These are phyloP conservation scores for Lonchura striata DNA, from an alignment of 2,113 vertebrate species.

Conservation along the genomic window DNA sequence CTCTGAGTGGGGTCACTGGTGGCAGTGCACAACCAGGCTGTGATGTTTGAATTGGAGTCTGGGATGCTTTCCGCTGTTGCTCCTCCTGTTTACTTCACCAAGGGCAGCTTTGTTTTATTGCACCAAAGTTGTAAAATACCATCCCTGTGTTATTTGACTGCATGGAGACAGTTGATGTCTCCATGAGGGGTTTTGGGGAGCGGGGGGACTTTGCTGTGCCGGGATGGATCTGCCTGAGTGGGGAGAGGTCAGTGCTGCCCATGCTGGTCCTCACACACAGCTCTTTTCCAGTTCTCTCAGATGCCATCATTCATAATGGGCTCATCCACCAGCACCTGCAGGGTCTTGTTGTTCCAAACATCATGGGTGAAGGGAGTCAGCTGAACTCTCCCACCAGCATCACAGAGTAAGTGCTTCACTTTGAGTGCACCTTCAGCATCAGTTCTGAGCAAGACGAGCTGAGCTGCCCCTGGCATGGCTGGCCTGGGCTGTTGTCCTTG, in stretches of 20 bases:
- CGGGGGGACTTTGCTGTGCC: neutral
- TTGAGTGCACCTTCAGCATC: neutral
- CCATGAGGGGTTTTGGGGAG: neutral
- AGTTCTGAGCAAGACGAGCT: neutral
- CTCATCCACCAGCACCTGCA: slow-evolving; percentile 30
- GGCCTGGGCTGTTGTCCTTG: fast-evolving
- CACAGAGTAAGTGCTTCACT: neutral
- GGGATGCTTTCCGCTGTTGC: neutral
- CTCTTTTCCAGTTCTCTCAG: slow-evolving; percentile 24
- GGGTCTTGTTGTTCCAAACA: slow-evolving; percentile 7
- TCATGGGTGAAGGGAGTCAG: slow-evolving; percentile 18
- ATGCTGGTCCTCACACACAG: neutral
- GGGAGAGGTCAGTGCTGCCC: neutral
- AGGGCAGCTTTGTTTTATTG: neutral
- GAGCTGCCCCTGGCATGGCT: fast-evolving
- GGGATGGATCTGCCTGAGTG: neutral
- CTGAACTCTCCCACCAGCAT: slow-evolving; percentile 26
- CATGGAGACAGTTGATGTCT: neutral
- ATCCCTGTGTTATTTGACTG: neutral
- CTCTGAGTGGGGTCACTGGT: fast-evolving
- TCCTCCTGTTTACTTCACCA: neutral
- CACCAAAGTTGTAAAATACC: fast-evolving
- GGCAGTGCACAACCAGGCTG: fast-evolving
- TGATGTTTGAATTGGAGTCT: fast-evolving
- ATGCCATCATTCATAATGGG: neutral